Base-by-base conservation (phyloP, 2,888 invertebrate genomes). In the Machimus rusticus region DNA sequence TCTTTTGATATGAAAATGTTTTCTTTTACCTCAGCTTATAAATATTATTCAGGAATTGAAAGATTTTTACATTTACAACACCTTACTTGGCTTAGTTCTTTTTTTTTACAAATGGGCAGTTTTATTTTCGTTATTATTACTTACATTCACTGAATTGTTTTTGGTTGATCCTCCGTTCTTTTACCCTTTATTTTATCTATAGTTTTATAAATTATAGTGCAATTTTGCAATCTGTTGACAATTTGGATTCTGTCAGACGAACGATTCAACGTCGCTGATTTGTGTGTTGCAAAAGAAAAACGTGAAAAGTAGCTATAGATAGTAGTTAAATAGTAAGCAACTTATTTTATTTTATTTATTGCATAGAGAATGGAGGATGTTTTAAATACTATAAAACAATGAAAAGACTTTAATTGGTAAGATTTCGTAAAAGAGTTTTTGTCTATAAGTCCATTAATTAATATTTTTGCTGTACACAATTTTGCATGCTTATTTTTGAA, bases 51-150 rank as follows among this genome's bases (percentile, higher is more conserved):
- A 66, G 66, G 76, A 76, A 76, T 76, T 34, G 76, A 57, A 57
- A 66, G 55, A n/a, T 39, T 82, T 82, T 82, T 81, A 81, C 51
- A 81, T 31, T 34, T 51, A 81, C 51, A 39, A 78, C 78, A 78
- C 14, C 37, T 66, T 82, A 37, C 23, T 82, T 28, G 28, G 66
- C 51, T 23, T 51, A 28, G 16, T 1, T 39, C n/a, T 39, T 39
- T 39, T 39, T 82, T 82, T 82, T 57, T 82, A 82, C 82, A 82
- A 57, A 39, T 57, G 82, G 82, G 82, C 82, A 82, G 82, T 82
- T 82, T 66, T 28, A 34, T 82, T 66, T 37, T 37, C 14, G 14
- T 28, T 82, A 57, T 12, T 55, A 5, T 82, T 66, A 55, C 6
- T 81, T 37, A 57, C 66, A 39, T 57, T 12, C 76, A 76, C 34